Base-by-base conservation (phyloP, 2,113 vertebrate genomes). In the Menura novaehollandiae region DNA sequence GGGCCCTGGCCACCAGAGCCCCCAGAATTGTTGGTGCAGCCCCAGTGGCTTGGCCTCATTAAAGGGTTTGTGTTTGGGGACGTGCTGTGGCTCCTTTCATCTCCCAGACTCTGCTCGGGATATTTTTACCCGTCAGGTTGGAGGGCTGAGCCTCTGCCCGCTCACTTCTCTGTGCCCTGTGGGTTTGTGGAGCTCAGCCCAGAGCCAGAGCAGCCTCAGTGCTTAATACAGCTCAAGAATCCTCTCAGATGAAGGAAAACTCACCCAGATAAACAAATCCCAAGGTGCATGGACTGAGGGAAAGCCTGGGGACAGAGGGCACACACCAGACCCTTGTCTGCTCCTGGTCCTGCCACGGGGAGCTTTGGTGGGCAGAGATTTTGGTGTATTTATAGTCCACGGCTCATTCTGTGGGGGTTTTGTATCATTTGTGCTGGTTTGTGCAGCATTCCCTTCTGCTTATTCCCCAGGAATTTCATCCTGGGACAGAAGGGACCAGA, bases 341-440 rank as follows among this genome's bases (percentile, higher is more conserved):
- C 46, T 66, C 51, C n/a, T 2, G 7, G 14, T 8, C 0, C 0
- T 0, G 4, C 37, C 71, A 4, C 3, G 21, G 24, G 32, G n/a
- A 77, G 35, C 21, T 46, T 7, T 39, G 69, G 20, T 20, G 82
- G 63, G 41, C 72, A 39, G 59, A 64, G 47, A 26, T 75, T 77
- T 88, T 69, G 15, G 52, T 67, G 17, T 16, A 2, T 56, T 39
- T 64, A 0, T 4, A 11, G 52, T 28, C 52, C 35, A 39, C 1
- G 8, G 52, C 35, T 92, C 3, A 1, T 47, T 68, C 24, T 68
- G 44, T 7, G 56, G 30, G 15, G 20, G 3, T 2, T n/a, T 84
- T 4, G 9, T 19, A 24, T 26, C 0, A 3, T 56, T 75, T 52
- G 4, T 30, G 13, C 28, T 3, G 3, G 21, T 66, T 62, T 23